Conservation (phyloP, 2,113 vertebrate species). For the Notothenia rossii region DNA sequence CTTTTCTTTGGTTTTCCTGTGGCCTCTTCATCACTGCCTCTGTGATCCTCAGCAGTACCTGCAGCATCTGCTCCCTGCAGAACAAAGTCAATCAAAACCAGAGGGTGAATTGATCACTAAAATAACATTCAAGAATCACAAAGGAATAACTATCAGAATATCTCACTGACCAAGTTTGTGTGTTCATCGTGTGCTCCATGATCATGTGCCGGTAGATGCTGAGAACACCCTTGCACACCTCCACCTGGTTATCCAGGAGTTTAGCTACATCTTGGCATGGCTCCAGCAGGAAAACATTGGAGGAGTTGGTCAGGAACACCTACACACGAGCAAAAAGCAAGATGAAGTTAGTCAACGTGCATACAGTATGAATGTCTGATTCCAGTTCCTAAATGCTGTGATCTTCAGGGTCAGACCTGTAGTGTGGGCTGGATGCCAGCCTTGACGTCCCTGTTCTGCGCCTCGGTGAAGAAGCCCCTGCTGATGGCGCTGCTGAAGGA, state of each 20-base stretch:
- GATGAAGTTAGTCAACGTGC: not conserved
- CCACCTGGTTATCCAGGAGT: constrained; percentile 96
- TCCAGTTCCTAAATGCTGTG: not conserved
- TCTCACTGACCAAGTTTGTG: constrained; percentile 90
- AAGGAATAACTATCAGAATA: not conserved
- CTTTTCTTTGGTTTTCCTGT: constrained; percentile 91
- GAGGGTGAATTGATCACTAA: too few relatives aligned
- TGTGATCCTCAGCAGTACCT: constrained; percentile 95
- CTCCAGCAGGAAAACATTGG: constrained; percentile 96
- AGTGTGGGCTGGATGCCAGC: constrained; percentile 92
- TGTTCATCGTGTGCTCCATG: constrained; percentile 96
- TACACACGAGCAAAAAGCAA: constrained; percentile 55
- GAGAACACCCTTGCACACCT: constrained; percentile 94
- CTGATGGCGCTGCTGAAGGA: constrained; percentile 96
- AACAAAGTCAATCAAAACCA: not conserved
- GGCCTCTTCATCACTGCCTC: constrained; percentile 97
- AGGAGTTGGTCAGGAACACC: constrained; percentile 98
- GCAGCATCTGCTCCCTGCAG: constrained; percentile 96
- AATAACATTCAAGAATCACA: not conserved
- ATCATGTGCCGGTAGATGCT: constrained; percentile 97
- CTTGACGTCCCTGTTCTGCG: constrained; percentile 89
- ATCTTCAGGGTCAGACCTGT: constrained; percentile 83
- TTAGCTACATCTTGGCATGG: constrained; percentile 92
- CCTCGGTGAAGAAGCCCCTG: constrained; percentile 91
- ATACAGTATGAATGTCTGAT: not conserved